These are phyloP conservation scores for Glaucomys volans DNA, from an alignment of 2,113 vertebrate species.

Conservation along the genomic window DNA sequence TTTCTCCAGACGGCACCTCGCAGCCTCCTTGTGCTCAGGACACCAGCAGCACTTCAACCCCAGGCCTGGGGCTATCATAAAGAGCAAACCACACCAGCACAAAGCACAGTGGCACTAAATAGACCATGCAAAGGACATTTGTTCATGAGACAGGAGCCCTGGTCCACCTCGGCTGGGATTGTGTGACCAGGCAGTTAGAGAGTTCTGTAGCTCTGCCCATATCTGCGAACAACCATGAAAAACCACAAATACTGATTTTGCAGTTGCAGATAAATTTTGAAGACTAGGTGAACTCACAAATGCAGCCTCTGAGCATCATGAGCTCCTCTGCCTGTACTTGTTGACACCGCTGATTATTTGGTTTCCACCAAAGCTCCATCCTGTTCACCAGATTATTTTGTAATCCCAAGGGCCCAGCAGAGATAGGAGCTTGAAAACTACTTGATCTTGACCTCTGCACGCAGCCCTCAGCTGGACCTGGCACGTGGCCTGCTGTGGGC, in stretches of 20 bases:
- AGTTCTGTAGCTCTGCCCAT: fast-evolving
- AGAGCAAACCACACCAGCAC: neutral
- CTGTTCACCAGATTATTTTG: neutral
- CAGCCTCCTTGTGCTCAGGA: neutral
- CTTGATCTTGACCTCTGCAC: neutral
- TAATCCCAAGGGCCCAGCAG: neutral
- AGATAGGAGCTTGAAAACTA: neutral
- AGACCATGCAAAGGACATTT: neutral
- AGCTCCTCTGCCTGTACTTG: fast-evolving
- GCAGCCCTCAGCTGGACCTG: neutral
- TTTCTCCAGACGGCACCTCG: neutral
- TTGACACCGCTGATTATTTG: neutral
- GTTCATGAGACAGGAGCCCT: neutral
- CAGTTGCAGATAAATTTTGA: neutral
- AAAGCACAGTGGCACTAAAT: neutral
- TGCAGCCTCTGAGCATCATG: neutral
- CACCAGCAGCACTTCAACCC: neutral
- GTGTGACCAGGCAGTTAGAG: fast-evolving
- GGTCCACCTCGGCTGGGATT: neutral
- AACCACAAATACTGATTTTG: fast-evolving
- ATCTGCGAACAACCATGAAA: fast-evolving
- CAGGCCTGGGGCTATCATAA: neutral
- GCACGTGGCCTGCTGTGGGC: neutral
- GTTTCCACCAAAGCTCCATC: neutral
- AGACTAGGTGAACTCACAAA: neutral